Conservation (phyloP, 2,888 invertebrate species). For the Priocnemis perturbator region DNA sequence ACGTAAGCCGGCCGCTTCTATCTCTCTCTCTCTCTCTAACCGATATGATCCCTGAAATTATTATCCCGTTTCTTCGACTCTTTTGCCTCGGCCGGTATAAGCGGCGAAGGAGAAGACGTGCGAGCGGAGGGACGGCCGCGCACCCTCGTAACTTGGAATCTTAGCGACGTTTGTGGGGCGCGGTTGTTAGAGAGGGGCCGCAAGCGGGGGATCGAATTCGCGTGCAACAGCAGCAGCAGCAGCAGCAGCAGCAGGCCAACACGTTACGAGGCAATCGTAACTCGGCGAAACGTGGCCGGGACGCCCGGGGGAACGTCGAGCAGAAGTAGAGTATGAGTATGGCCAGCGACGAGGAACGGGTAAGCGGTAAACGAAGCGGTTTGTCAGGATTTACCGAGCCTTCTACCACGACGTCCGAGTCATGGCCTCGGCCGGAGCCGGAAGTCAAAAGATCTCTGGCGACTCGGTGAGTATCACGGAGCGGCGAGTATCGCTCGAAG, state of each 20-base stretch:
- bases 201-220: constrained; percentile 1
- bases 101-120: no score
- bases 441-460: not conserved
- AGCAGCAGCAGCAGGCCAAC: no score
- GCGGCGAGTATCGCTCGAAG: not conserved
- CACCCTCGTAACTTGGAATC: no score
- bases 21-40: no score
- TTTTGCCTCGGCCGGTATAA: no score
- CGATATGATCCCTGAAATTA: no score
- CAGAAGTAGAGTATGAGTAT: constrained; percentile 11
- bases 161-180: constrained; percentile 27
- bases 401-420: constrained; percentile 9
- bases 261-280: constrained; percentile 31
- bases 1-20: no score
- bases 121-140: no score
- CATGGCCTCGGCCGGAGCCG: not conserved
- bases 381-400: constrained; percentile 35
- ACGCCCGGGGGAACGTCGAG: constrained; percentile 31
- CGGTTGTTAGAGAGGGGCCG: constrained; percentile 23
- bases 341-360: constrained; percentile 11
- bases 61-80: no score
- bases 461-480: not conserved
- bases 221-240: no score
- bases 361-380: constrained; percentile 39
- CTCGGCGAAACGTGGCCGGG: constrained; percentile 37